Percentiles rank a stretch among this genome's conserved stretches.
Evolutionary conservation across 2,113 vertebrate species (phyloP).

Genomic region (Pygoscelis antarcticus): DNA sequence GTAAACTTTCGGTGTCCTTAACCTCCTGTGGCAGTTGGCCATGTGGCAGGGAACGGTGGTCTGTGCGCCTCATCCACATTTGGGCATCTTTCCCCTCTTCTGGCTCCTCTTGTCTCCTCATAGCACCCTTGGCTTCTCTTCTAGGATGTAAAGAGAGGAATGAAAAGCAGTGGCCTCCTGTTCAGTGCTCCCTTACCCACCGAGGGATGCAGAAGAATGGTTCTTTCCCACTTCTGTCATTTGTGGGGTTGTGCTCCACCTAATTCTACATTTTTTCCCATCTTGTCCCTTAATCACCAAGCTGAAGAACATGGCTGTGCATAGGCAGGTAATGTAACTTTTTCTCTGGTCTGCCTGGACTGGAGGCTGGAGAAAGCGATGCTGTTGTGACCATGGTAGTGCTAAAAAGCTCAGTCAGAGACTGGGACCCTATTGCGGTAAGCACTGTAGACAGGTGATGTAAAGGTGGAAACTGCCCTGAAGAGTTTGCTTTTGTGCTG

Average conservation of each 20-base stretch:
- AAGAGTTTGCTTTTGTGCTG: not conserved
- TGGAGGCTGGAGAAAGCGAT: not conserved
- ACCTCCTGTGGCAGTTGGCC: not conserved
- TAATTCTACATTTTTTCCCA: not conserved
- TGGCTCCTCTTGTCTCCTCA: not conserved
- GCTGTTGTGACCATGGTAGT: not conserved
- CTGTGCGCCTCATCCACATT: not conserved
- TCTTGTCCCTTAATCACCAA: not conserved
- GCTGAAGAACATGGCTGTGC: not conserved
- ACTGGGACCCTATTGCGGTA: accelerated
- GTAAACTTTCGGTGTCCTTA: accelerated
- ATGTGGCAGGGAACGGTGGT: not conserved
- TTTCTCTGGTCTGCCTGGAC: not conserved
- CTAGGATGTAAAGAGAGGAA: not conserved
- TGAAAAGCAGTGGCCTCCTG: not conserved
- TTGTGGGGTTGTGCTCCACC: not conserved
- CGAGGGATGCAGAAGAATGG: not conserved
- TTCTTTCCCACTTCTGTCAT: not conserved
- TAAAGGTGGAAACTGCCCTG: not conserved
- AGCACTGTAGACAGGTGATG: not conserved
- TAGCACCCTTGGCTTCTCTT: not conserved
- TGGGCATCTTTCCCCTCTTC: not conserved
- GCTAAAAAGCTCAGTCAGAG: not conserved
- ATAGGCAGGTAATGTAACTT: not conserved
- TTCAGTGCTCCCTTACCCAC: not conserved